Evolutionary conservation across 2,113 vertebrate species (phyloP).

Genomic region (Gopherus evgoodei): DNA sequence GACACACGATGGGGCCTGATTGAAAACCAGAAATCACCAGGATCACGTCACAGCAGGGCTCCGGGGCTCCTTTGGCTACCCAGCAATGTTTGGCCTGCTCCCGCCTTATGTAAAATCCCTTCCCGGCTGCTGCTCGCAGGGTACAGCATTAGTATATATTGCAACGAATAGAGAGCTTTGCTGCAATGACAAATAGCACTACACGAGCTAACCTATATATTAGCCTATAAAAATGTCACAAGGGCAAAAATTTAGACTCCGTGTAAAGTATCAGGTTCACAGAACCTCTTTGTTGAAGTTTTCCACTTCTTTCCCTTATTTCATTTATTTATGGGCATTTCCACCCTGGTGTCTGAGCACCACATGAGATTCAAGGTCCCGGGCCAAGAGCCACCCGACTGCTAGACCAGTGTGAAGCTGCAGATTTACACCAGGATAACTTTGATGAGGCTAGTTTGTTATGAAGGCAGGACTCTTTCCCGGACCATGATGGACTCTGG

Average conservation of each 20-base stretch:
- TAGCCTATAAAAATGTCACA: constrained; percentile 62
- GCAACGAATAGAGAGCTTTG: neutral
- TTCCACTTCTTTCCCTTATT: fast-evolving
- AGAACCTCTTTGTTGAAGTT: fast-evolving
- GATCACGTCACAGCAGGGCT: neutral
- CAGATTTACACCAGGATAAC: neutral
- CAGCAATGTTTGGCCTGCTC: neutral
- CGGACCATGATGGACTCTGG: neutral
- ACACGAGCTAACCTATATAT: neutral
- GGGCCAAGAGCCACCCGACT: neutral
- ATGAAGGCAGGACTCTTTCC: neutral
- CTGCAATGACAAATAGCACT: constrained; percentile 30
- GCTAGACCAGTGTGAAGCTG: neutral
- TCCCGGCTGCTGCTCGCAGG: neutral
- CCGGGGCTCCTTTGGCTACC: neutral
- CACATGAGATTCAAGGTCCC: too few relatives aligned
- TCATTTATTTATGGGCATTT: neutral
- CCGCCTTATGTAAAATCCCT: neutral
- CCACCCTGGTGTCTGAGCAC: neutral
- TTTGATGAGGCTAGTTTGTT: neutral
- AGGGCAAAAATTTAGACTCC: neutral
- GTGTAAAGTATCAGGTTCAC: neutral
- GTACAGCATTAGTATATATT: neutral
- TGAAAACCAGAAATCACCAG: neutral
- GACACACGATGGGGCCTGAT: neutral